phyloP scores from a whole-genome alignment of 2,113 vertebrate genomes.

The Hypocryptadius cinnamomeus region DNA sequence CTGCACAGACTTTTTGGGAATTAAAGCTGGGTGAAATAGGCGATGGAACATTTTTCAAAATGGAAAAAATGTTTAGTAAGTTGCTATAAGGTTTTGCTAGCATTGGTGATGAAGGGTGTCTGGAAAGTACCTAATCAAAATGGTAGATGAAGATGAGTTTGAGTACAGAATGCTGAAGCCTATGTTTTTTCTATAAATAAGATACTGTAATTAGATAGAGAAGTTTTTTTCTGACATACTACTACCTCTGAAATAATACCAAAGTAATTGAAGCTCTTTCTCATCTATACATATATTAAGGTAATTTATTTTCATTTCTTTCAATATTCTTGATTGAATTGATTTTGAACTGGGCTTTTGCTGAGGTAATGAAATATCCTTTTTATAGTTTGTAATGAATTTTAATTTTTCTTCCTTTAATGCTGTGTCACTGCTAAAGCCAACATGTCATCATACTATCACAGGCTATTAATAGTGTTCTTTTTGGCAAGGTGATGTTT shows the following conservation, averaged over 20 bases:
- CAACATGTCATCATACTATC: background rate
- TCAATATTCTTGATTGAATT: background rate
- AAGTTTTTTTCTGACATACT: background rate
- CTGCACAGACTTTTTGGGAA: background rate
- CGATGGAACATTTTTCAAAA: background rate
- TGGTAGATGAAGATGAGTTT: background rate
- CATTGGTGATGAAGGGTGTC: background rate
- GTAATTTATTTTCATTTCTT: background rate
- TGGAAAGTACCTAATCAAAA: too few species aligned
- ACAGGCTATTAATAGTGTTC: background rate
- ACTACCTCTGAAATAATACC: background rate
- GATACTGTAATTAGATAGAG: background rate
- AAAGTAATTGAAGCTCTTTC: background rate
- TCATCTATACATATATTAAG: background rate
- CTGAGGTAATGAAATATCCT: background rate
- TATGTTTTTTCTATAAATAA: background rate
- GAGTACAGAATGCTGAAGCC: background rate
- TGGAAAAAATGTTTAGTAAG: background rate
- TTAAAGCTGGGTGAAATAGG: background rate
- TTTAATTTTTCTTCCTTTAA: background rate
- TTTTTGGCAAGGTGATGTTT: background rate
- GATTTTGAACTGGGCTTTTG: background rate
- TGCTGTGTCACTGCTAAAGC: background rate
- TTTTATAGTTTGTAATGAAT: background rate
- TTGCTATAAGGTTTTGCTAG: background rate